Evolutionary conservation across 2,797 vertebrate genomes (phyloP).

Genomic region (Tapera naevia): DNA sequence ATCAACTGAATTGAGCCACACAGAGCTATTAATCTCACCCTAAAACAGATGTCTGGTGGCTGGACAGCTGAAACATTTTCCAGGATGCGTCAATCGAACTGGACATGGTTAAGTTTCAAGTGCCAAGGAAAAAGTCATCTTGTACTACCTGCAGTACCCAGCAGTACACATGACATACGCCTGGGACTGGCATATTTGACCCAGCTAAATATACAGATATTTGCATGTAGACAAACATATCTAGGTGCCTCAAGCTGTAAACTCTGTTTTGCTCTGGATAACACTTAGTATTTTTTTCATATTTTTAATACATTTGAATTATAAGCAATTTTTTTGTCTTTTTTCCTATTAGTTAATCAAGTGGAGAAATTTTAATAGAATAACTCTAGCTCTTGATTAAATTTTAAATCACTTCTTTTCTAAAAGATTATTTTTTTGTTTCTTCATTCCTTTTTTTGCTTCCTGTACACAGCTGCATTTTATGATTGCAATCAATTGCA

Average conservation of each 20-base stretch:
- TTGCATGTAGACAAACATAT: not conserved
- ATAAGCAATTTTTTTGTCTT: not conserved
- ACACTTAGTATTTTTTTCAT: not conserved
- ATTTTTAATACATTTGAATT: not conserved
- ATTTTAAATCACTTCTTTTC: not conserved
- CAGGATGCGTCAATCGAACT: not conserved
- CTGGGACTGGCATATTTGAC: not conserved
- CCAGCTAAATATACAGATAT: not conserved
- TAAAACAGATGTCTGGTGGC: not conserved
- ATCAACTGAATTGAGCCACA: not conserved
- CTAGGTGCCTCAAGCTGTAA: not conserved
- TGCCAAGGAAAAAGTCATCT: not conserved
- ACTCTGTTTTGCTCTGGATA: not conserved
- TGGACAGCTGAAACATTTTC: not conserved
- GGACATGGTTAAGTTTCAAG: not conserved
- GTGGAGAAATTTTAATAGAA: not conserved
- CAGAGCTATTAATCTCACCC: not conserved
- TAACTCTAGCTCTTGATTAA: not conserved
- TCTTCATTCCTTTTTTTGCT: not conserved
- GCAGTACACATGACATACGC: not conserved
- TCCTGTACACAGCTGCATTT: not conserved
- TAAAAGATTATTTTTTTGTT: not conserved
- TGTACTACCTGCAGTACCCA: not conserved
- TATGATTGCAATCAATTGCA: not conserved
- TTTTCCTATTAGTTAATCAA: not conserved